A percentile compares a stretch with the other conserved stretches of the same genome.
Evolutionary conservation across 1,140 invertebrate species (phyloP).

Genomic region (Ips typographus): DNA sequence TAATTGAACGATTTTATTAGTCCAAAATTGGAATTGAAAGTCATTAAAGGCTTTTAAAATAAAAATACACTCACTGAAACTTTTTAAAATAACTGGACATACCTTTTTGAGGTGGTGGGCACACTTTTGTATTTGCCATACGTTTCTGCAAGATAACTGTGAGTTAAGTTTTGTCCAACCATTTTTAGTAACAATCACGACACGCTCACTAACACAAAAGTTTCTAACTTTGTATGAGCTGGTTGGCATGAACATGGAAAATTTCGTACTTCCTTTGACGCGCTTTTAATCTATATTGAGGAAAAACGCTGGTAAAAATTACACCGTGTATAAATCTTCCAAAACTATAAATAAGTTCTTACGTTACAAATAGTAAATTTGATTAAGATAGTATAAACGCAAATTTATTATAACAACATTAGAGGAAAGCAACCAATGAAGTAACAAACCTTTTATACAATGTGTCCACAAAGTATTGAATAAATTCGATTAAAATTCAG

Average conservation of each 20-base stretch:
- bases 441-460: too few species aligned
- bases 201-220: not conserved
- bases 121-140: slow-evolving; percentile 10
- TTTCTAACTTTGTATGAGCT: not conserved
- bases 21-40: too few species aligned
- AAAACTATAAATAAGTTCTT: not conserved
- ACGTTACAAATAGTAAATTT: not conserved
- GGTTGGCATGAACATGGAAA: slow-evolving; percentile 1
- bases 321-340: slow-evolving; percentile 2
- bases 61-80: not conserved
- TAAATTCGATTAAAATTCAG: too few species aligned
- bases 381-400: too few species aligned
- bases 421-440: too few species aligned
- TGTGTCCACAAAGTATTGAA: too few species aligned
- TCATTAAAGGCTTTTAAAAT: too few species aligned
- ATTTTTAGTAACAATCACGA: not conserved
- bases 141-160: slow-evolving; percentile 14
- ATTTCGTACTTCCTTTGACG: slow-evolving; percentile 10
- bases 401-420: too few species aligned
- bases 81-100: not conserved
- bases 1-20: too few species aligned
- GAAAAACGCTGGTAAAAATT: slow-evolving; percentile 13
- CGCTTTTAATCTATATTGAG: slow-evolving; percentile 22
- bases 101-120: slow-evolving; percentile 4
- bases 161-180: slow-evolving; percentile 23